phyloP scores from a whole-genome alignment of 2,113 vertebrate species.

The Chascanopsetta lugubris region DNA sequence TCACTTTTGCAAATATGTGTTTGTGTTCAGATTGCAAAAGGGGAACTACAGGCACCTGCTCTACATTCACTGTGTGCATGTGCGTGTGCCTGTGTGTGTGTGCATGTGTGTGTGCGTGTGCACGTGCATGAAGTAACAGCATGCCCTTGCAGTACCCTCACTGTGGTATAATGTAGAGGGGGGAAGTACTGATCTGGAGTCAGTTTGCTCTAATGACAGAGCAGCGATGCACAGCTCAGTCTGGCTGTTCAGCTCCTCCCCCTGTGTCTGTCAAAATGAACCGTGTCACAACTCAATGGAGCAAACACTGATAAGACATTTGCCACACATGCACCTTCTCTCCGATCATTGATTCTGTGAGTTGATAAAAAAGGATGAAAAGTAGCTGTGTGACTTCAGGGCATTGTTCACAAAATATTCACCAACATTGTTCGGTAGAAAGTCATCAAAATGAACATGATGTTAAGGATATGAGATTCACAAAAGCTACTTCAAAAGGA shows the following conservation, averaged over 20 bases:
- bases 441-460: too few relatives aligned
- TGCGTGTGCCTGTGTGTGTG: neutral
- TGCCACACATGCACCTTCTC: neutral
- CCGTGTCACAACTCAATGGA: conserved; percentile 27
- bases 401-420: too few relatives aligned
- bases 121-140: conserved; percentile 31
- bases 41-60: too few relatives aligned
- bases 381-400: conserved; percentile 16
- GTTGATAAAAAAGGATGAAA: conserved; percentile 11
- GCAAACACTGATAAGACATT: conserved; percentile 37
- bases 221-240: conserved; percentile 57
- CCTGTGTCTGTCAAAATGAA: conserved; percentile 30
- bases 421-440: too few relatives aligned
- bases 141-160: conserved; percentile 54
- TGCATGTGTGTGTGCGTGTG: conserved; percentile 12
- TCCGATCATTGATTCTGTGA: conserved; percentile 3
- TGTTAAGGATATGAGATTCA: too few relatives aligned
- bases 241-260: conserved; percentile 18
- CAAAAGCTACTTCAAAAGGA: neutral
- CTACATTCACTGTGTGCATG: neutral
- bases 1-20: too few relatives aligned
- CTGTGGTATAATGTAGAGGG: conserved; percentile 29
- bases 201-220: conserved; percentile 56
- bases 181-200: conserved; percentile 23
- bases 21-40: too few relatives aligned